phyloP scores from a whole-genome alignment of 1,140 invertebrate genomes.

The Chlorops oryzae region DNA sequence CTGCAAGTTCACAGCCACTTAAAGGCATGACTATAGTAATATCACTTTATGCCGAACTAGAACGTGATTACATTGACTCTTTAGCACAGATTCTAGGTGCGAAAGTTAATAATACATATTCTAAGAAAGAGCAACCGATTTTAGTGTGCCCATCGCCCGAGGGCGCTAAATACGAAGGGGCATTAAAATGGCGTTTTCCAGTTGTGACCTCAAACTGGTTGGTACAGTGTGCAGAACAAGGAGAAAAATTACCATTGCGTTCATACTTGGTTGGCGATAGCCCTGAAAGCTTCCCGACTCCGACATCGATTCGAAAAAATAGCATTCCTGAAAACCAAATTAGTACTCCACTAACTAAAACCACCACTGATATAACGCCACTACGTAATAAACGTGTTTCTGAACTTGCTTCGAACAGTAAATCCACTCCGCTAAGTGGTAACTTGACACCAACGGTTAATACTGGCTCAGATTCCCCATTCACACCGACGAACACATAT shows the following conservation, averaged over 20 bases:
- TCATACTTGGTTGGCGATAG: conserved; percentile 58
- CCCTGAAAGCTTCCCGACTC: conserved; percentile 30
- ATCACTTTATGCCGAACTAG: conserved; percentile 65
- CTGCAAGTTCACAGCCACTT: conserved; percentile 54
- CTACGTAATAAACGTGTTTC: conserved; percentile 37
- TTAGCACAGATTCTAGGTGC: conserved; percentile 67
- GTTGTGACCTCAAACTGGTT: conserved; percentile 74
- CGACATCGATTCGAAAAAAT: conserved; percentile 23
- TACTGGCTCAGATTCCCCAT: conserved; percentile 24
- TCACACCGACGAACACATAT: conserved; percentile 25
- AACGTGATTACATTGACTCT: conserved; percentile 64
- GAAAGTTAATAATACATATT: conserved; percentile 53
- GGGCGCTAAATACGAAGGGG: conserved; percentile 77
- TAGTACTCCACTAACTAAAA: neutral
- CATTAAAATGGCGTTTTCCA: conserved; percentile 71
- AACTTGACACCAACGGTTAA: neutral
- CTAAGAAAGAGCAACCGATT: conserved; percentile 49
- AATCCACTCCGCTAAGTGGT: conserved; percentile 10
- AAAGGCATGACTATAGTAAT: conserved; percentile 67
- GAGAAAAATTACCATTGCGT: conserved; percentile 53
- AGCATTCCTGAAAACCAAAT: conserved; percentile 11
- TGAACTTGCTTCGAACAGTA: conserved; percentile 23
- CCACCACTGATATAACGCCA: conserved; percentile 19
- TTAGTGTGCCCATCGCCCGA: conserved; percentile 64
- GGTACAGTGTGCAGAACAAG: conserved; percentile 57